phyloP scores from a whole-genome alignment of 1,140 invertebrate genomes.

The Pemphigus obesinymphae region DNA sequence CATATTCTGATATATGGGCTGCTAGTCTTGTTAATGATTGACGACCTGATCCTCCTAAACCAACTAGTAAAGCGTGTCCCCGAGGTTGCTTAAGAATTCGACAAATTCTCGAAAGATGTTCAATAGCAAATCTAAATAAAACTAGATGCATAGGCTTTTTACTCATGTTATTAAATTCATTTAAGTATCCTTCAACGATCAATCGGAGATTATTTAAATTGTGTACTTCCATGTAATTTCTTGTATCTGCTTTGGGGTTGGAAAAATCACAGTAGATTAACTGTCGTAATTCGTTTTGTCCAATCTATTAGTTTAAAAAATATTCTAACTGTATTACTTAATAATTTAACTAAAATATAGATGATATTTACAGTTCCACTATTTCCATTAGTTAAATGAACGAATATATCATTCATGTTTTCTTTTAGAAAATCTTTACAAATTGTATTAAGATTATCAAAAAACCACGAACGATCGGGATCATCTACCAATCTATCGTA shows the following conservation, averaged over 20 bases:
- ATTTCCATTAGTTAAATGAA: constrained; percentile 43
- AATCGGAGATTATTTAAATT: constrained; percentile 75
- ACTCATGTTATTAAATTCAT: constrained; percentile 92
- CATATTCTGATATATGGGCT: constrained; percentile 89
- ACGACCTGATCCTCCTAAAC: constrained; percentile 86
- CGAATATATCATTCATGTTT: constrained; percentile 56
- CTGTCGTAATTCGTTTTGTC: constrained; percentile 72
- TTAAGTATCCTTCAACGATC: constrained; percentile 85
- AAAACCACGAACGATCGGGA: constrained; percentile 75
- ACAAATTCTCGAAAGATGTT: constrained; percentile 87
- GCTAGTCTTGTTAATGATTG: constrained; percentile 85
- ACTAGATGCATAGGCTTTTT: constrained; percentile 97
- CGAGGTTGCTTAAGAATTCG: constrained; percentile 86
- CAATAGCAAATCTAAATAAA: constrained; percentile 91
- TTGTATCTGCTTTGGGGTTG: constrained; percentile 85
- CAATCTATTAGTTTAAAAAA: neutral
- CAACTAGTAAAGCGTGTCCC: constrained; percentile 78
- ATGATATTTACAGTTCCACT: constrained; percentile 6
- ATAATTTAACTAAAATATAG: neutral
- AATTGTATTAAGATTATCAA: constrained; percentile 54
- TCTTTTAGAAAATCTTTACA: constrained; percentile 53
- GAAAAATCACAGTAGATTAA: constrained; percentile 93
- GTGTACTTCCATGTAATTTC: constrained; percentile 81
- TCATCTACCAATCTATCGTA: constrained; percentile 87
- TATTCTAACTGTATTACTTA: neutral